A percentile compares a stretch with the other conserved stretches of the same genome.
Evolutionary conservation across 2,113 vertebrate species (phyloP).

Genomic region (Atractosteus spatula): DNA sequence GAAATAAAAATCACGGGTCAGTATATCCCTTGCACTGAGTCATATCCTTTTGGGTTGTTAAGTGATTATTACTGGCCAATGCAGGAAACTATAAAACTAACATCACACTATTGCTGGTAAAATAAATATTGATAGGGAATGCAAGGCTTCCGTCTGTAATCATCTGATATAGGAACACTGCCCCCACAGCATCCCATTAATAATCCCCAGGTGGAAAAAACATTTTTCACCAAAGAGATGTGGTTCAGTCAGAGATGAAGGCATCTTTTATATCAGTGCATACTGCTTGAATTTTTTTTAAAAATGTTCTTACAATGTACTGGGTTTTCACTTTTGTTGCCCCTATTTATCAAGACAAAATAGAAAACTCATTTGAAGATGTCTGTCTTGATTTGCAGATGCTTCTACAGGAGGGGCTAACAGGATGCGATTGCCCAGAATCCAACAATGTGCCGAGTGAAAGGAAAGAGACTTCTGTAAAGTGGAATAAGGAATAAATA

Average conservation of each 20-base stretch:
- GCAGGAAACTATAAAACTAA: conserved; percentile 54
- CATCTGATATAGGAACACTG: conserved; percentile 58
- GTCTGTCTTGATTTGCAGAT: conserved; percentile 51
- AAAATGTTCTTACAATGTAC: conserved; percentile 51
- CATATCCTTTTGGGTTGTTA: conserved; percentile 65
- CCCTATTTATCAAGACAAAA: conserved; percentile 53
- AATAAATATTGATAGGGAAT: conserved; percentile 49
- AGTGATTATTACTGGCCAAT: conserved; percentile 43
- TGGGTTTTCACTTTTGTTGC: conserved; percentile 63
- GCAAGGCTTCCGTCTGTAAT: conserved; percentile 62
- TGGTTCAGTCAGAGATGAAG: conserved; percentile 65
- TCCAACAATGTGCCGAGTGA: background rate
- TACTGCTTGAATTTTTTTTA: conserved; percentile 54
- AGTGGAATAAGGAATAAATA: too few relatives aligned
- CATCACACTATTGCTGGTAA: conserved; percentile 61
- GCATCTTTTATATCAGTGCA: conserved; percentile 72
- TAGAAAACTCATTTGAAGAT: conserved; percentile 39
- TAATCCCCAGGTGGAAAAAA: conserved; percentile 63
- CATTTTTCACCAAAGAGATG: conserved; percentile 68
- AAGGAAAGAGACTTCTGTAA: too few relatives aligned
- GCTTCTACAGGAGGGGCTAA: background rate
- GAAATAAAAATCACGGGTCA: too few relatives aligned
- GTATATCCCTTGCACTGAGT: background rate
- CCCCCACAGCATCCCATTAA: conserved; percentile 44
- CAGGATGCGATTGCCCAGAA: background rate